phyloP scores from a whole-genome alignment of 2,888 invertebrate genomes.

The Amaurobius ferox region DNA sequence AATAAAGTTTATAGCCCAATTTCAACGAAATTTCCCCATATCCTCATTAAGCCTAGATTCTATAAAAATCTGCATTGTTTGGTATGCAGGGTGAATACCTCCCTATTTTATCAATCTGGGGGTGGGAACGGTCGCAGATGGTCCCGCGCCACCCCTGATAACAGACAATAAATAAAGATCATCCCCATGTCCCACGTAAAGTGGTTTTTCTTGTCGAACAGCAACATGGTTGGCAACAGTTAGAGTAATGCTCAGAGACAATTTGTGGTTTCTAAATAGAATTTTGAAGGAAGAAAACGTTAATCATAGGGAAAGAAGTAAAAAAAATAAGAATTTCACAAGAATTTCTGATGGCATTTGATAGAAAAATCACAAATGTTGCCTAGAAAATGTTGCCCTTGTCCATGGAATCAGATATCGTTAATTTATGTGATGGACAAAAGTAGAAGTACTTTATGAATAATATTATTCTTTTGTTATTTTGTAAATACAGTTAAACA shows the following conservation, averaged over 20 bases:
- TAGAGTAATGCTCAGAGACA: not conserved
- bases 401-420: too few relatives aligned
- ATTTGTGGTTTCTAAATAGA: slow-evolving; percentile 11
- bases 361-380: too few relatives aligned
- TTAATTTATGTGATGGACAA: too few relatives aligned
- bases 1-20: not conserved
- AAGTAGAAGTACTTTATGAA: too few relatives aligned
- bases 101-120: not conserved
- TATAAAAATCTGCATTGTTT: not conserved
- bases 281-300: not conserved
- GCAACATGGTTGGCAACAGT: slow-evolving; percentile 23
- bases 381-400: too few relatives aligned
- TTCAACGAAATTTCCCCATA: not conserved
- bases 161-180: slow-evolving; percentile 59
- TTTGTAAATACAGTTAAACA: too few relatives aligned
- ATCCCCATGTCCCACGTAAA: not conserved
- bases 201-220: not conserved
- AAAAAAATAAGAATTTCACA: too few relatives aligned
- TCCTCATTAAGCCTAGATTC: not conserved
- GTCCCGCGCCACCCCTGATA: slow-evolving; percentile 38
- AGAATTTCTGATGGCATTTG: too few relatives aligned
- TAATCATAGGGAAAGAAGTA: too few relatives aligned
- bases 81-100: not conserved
- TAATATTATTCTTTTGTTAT: too few relatives aligned
- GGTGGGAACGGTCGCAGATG: slow-evolving; percentile 49